Conservation (phyloP, 1,140 invertebrate genomes). For the Holcopasites calliopsidis region DNA sequence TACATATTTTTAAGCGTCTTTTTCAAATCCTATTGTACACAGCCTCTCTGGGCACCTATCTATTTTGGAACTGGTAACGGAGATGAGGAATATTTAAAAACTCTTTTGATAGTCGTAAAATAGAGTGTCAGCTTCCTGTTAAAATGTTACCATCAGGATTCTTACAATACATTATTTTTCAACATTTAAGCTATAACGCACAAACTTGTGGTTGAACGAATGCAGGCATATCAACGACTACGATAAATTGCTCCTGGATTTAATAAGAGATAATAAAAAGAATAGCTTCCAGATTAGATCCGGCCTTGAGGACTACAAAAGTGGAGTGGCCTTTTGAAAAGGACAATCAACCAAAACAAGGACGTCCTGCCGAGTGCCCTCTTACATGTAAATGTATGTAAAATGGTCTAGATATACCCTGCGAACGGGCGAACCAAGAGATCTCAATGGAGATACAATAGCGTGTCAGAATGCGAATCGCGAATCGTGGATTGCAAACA, state of each 20-base stretch:
- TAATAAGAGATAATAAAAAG: background rate
- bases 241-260: background rate
- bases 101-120: no score
- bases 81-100: no score
- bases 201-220: no score
- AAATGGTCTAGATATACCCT: conserved; percentile 13
- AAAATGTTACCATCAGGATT: no score
- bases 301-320: background rate
- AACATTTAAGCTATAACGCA: no score
- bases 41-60: no score
- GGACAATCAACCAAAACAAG: conserved; percentile 55
- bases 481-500: conserved; percentile 12
- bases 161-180: no score
- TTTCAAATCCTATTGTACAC: background rate
- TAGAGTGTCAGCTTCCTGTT: no score
- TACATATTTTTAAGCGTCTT: background rate
- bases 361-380: conserved; percentile 24
- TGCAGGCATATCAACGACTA: background rate
- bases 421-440: background rate
- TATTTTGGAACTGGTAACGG: no score
- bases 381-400: conserved; percentile 38
- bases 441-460: conserved; percentile 7
- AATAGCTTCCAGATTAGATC: conserved; percentile 3
- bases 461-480: conserved; percentile 16
- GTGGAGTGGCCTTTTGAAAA: conserved; percentile 47